Base-by-base conservation (phyloP, 2,113 vertebrate genomes). In the Prunella fulvescens region DNA sequence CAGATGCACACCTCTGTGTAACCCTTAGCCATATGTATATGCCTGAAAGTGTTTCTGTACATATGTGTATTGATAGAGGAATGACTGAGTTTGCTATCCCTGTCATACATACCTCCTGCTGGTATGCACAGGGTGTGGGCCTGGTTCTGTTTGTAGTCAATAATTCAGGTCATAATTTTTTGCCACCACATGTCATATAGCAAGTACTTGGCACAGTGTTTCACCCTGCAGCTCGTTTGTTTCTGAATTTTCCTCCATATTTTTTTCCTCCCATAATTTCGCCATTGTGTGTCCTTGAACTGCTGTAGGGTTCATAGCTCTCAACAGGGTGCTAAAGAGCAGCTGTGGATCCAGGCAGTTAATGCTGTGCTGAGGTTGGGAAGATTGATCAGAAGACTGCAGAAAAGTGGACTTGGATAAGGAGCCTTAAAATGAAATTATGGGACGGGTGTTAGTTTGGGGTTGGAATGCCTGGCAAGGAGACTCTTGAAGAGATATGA, bases 11-110 rank as follows among this genome's bases (percentile, higher is more conserved):
- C 28, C 19, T 62, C 2, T 66, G 6, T 58, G 6, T 54, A 29
- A 35, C 2, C 10, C 39, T 23, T 67, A 71, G 8, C 39, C 72
- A 0, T 60, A 17, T 29, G 47, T n/a, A 0, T 57, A 3, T 47
- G 12, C 24, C 44, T 56, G 11, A 15, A 76, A 60, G 37, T 23
- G 6, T 31, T 39, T 66, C 18, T 48, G 3, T 60, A 4, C 29
- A 0, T 73, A 0, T 57, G 1, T 29, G 2, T 79, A 7, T 45
- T 86, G n/a, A 17, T 54, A 6, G 0, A 20, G 51, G 25, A 79
- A 13, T 15, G 19, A 11, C 28, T 83, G 19, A 14, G 5, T 65
- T 90, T 3, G 1, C 28, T 56, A 3, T 51, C 14, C 29, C 18
- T 1, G 0, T 66, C 10, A 2, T 39, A 6, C 11, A 7, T 37